A percentile compares a stretch with the other conserved stretches of the same genome.
phyloP scores from a whole-genome alignment of 2,113 vertebrate species.

The Merops nubicus region DNA sequence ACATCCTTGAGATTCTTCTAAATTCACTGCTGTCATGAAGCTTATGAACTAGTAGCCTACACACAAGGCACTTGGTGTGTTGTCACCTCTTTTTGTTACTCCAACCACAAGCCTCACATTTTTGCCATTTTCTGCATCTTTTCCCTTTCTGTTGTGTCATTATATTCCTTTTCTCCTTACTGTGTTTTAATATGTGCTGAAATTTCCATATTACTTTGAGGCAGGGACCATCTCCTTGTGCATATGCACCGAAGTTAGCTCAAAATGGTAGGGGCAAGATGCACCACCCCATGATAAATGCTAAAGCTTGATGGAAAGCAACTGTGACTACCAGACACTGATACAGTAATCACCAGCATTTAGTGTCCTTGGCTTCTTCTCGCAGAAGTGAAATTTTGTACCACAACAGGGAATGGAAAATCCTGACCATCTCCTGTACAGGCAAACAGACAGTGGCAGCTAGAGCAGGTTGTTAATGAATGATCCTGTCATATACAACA shows the following conservation, averaged over 20 bases:
- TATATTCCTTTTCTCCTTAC: background rate
- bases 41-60: background rate
- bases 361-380: background rate
- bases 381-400: background rate
- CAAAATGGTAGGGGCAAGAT: background rate
- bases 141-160: background rate
- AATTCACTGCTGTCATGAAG: background rate
- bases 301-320: background rate
- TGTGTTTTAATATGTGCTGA: background rate
- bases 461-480: background rate
- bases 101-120: background rate
- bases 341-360: background rate
- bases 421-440: background rate
- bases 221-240: background rate
- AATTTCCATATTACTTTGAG: background rate
- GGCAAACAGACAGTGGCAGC: background rate
- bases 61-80: background rate
- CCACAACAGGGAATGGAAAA: background rate
- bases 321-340: background rate
- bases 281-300: background rate
- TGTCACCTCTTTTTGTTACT: background rate
- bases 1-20: background rate
- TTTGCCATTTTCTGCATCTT: background rate
- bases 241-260: background rate
- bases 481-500: background rate